These are phyloP conservation scores for Apogon talboti DNA, from an alignment of 2,797 vertebrate species.

Conservation along the genomic window DNA sequence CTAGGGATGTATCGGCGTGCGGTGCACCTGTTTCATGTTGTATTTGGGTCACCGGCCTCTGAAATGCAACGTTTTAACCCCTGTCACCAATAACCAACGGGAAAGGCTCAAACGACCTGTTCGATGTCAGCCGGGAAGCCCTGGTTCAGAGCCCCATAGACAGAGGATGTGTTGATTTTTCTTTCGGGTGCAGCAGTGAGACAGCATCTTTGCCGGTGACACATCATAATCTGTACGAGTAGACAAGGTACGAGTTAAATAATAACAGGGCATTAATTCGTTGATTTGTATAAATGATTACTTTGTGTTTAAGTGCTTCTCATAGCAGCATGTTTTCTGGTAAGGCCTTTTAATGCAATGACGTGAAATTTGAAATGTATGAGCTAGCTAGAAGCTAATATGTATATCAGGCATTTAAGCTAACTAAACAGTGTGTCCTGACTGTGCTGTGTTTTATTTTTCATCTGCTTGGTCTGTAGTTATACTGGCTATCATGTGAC, in stretches of 20 bases:
- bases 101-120: background rate
- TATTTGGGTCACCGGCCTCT: slow-evolving; percentile 21
- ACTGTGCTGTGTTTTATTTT: too few relatives aligned
- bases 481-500: background rate
- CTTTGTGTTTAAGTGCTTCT: background rate
- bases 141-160: slow-evolving; percentile 11
- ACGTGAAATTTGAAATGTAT: slow-evolving; percentile 13
- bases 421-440: too few relatives aligned
- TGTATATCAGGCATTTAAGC: too few relatives aligned
- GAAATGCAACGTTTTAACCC: slow-evolving; percentile 38
- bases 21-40: slow-evolving; percentile 64
- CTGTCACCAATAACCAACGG: slow-evolving; percentile 17
- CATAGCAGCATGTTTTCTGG: background rate
- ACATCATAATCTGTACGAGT: slow-evolving; percentile 61
- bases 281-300: background rate
- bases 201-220: slow-evolving; percentile 84
- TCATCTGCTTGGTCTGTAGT: too few relatives aligned
- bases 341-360: slow-evolving; percentile 31
- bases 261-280: background rate
- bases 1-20: slow-evolving; percentile 64
- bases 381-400: slow-evolving; percentile 32
- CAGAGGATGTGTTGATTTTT: slow-evolving; percentile 65
- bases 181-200: slow-evolving; percentile 75
- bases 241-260: slow-evolving; percentile 65
- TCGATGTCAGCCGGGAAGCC: slow-evolving; percentile 4